Percentiles rank a stretch among this genome's conserved stretches.
These are phyloP conservation scores for Ophion ellenae DNA, from an alignment of 2,888 invertebrate species.

Conservation along the genomic window DNA sequence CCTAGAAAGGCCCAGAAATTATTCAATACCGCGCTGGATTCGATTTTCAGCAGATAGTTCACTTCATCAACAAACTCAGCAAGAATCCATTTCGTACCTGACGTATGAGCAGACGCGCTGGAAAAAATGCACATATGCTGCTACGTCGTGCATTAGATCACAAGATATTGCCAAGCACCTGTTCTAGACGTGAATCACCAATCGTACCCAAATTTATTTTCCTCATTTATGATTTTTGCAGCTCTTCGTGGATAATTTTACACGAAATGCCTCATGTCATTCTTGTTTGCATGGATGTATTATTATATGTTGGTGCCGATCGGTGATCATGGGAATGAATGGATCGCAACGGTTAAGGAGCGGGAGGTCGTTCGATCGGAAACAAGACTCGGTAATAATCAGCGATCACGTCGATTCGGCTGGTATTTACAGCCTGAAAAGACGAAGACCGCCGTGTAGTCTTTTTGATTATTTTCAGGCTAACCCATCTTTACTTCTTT, in stretches of 20 bases:
- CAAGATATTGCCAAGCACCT: too few relatives aligned
- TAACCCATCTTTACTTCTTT: constrained; percentile 17
- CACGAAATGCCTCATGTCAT: constrained; percentile 13
- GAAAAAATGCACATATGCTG: too few relatives aligned
- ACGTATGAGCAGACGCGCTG: too few relatives aligned
- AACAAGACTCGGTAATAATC: constrained; percentile 60
- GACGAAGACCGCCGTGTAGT: constrained; percentile 40
- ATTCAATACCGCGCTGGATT: too few relatives aligned
- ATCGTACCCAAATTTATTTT: too few relatives aligned
- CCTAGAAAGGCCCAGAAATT: too few relatives aligned
- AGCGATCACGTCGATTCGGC: constrained; percentile 59
- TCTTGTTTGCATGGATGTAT: constrained; percentile 45
- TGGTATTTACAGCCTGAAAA: constrained; percentile 29
- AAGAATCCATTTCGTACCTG: too few relatives aligned
- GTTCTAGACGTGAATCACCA: too few relatives aligned
- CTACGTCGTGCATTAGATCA: too few relatives aligned
- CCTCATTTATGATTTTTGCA: too few relatives aligned
- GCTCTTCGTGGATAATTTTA: neutral
- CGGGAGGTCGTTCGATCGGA: constrained; percentile 59
- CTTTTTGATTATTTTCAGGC: constrained; percentile 37
- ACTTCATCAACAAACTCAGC: too few relatives aligned
- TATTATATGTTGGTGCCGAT: constrained; percentile 45
- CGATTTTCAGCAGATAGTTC: too few relatives aligned
- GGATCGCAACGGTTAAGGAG: constrained; percentile 60
- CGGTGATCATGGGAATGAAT: constrained; percentile 55